phyloP scores from a whole-genome alignment of 2,888 invertebrate genomes.

The Tryphoninae sp. region DNA sequence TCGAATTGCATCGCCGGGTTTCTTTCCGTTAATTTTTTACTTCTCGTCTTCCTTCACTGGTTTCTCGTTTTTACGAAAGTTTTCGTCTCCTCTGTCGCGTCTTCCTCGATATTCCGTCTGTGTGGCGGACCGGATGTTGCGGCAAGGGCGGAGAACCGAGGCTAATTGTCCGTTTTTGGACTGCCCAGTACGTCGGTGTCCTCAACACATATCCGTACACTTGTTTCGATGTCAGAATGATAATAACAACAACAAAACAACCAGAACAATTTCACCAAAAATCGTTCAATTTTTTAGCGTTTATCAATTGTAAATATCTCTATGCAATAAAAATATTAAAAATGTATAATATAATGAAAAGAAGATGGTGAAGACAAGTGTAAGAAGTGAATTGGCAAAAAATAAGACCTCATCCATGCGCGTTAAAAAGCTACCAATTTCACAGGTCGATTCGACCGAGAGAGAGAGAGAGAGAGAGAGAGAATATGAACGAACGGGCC shows the following conservation, averaged over 20 bases:
- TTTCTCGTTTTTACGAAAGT: constrained; percentile 11
- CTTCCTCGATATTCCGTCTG: background rate
- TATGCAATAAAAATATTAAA: too few relatives aligned
- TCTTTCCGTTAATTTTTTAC: background rate
- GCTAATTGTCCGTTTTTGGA: constrained; percentile 51
- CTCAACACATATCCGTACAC: constrained; percentile 1
- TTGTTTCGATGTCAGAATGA: constrained; percentile 9
- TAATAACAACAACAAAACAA: background rate
- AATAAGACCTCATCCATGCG: constrained; percentile 56
- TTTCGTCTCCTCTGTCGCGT: background rate
- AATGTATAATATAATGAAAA: background rate
- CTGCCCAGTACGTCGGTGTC: constrained; percentile 37
- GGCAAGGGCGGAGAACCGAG: constrained; percentile 43
- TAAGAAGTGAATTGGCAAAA: background rate
- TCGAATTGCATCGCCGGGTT: constrained; percentile 16
- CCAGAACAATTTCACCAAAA: background rate
- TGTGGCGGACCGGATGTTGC: constrained; percentile 53
- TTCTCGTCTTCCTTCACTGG: background rate
- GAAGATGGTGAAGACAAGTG: constrained; percentile 29
- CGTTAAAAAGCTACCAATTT: constrained; percentile 63
- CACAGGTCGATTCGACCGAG: constrained; percentile 52
- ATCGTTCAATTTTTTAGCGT: too few relatives aligned
- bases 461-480: constrained; percentile 29
- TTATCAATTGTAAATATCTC: too few relatives aligned
- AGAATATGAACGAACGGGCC: constrained; percentile 7